Conservation (phyloP, 2,113 vertebrate species). For the Aegithalos caudatus region DNA sequence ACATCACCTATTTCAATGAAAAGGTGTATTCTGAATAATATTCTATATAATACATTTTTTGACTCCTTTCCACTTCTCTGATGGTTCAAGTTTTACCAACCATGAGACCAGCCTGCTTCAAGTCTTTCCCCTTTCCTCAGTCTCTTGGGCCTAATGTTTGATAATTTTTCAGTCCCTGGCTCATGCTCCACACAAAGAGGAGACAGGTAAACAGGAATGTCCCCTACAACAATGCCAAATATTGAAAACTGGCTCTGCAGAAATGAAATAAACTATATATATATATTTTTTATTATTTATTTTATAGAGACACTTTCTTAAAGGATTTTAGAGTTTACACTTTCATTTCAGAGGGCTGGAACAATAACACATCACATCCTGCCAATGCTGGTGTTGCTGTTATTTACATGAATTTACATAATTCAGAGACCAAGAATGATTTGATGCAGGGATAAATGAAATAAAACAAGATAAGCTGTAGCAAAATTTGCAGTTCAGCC, state of each 20-base stretch:
- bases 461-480: not conserved
- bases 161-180: not conserved
- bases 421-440: not conserved
- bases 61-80: not conserved
- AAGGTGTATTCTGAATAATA: not conserved
- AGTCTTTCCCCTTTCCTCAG: not conserved
- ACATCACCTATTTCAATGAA: not conserved
- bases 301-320: not conserved
- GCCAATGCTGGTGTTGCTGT: not conserved
- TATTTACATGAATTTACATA: not conserved
- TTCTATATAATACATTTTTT: not conserved
- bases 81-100: not conserved
- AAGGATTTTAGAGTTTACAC: not conserved
- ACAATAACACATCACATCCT: not conserved
- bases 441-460: not conserved
- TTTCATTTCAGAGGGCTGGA: not conserved
- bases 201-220: not conserved
- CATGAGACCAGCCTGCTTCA: not conserved
- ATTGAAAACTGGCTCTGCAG: not conserved
- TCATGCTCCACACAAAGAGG: not conserved
- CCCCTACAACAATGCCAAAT: fast-evolving
- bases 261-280: not conserved
- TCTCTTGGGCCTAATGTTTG: not conserved
- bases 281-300: too few relatives aligned
- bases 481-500: not conserved